Percentiles rank a stretch among this genome's conserved stretches.
Conservation (phyloP, 1,140 invertebrate genomes). For the Asobara japonica region DNA sequence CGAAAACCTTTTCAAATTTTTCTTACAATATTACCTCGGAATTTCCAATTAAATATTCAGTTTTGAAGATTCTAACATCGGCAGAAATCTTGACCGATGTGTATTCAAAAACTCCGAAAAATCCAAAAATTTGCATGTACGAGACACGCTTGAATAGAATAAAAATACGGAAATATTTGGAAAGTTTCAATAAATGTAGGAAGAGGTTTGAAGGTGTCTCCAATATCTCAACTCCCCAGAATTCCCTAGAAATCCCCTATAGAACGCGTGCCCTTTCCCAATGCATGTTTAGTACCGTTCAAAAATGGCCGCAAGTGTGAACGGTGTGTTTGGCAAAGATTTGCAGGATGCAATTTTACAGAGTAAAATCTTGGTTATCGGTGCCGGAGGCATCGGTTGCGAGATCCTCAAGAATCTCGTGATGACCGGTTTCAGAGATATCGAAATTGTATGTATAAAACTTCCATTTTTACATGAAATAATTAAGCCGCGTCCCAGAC, state of each 20-base stretch:
- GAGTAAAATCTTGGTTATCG: conserved; percentile 87
- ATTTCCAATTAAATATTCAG: no score
- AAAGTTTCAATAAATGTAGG: no score
- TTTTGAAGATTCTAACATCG: no score
- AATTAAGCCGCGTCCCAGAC: background rate
- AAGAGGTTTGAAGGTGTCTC: no score
- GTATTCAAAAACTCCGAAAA: no score
- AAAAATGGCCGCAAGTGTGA: conserved; percentile 73
- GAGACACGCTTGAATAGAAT: no score
- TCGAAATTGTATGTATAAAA: conserved; percentile 86
- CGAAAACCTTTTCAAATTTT: no score
- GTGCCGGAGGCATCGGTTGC: conserved; percentile 99
- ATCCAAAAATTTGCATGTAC: no score
- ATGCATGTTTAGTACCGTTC: conserved; percentile 1
- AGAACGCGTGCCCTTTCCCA: background rate
- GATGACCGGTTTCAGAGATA: conserved; percentile 90
- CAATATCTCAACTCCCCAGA: background rate
- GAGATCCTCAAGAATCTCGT: conserved; percentile 98
- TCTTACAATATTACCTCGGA: no score
- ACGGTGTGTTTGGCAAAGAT: conserved; percentile 72
- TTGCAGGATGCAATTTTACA: conserved; percentile 63
- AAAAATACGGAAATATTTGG: no score
- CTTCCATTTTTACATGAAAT: background rate
- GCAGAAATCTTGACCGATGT: no score
- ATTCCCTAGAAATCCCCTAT: background rate